Evolutionary conservation across 2,888 invertebrate species (phyloP), one percentile per base, ranked within the genome.

Genomic region (Luffia ferchaultella): DNA sequence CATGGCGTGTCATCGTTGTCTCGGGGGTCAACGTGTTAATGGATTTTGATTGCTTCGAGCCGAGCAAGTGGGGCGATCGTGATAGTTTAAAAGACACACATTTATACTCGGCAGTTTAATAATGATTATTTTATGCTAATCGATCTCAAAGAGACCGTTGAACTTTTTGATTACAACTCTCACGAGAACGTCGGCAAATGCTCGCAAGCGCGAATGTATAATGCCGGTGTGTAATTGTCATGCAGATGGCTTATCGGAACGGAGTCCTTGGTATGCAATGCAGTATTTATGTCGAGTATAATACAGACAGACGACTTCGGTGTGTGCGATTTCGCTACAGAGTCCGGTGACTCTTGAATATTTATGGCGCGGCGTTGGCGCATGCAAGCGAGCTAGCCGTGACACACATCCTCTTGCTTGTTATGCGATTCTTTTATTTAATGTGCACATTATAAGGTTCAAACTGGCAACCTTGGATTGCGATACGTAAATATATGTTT

Each of bases 241-340:
- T 76, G 73, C 73, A 72, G 68, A 73, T 72, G 30, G 12, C 12
- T 30, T 30, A 64, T 74, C 69, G 70, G 66, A 66, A 65, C 67
- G 58, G 60, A 60, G 58, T 62, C 63, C 53, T 82, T 79, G 72
- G 72, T 76, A 82, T 78, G 77, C 82, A 72, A 68, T 30, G 30
- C 12, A 30, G 30, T 30, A 30, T 30, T 12, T 30, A 30, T 12
- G 30, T 30, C 58, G 59, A 66, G 74, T 70, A 67, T 69, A 60
- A 70, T 73, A n/a, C 52, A 65, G 65, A 69, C 72, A 74, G 74
- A 72, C 73, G 75, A 72, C 73, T 68, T 30, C 30, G 70, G 62
- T 55, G 59, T 60, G 60, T 63, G 62, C 45, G 42, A 62, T 63
- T 45, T 41, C 45, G 69, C 70, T 65, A 64, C 62, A 65, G 65